Evolutionary conservation across 2,888 invertebrate genomes (phyloP), one percentile per base, ranked within the genome.

Genomic region (Notodonta dromedarius): DNA sequence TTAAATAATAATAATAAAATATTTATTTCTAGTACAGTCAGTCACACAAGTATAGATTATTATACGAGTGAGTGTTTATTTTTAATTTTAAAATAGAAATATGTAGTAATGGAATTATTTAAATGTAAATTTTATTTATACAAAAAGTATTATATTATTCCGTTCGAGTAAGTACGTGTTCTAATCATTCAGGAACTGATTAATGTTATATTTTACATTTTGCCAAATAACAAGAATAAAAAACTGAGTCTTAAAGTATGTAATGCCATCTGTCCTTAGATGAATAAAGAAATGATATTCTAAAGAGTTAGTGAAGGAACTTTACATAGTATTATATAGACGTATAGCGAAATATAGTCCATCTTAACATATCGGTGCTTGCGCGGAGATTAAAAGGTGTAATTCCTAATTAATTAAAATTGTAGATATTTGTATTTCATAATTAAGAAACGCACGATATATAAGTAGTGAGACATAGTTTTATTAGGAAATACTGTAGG

Each of bases 291-390:
- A 72, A 84, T 81, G 80, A 88, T 89, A 90, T 90, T 90, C 88
- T 90, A 91, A 91, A 90, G 72, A 67, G 68, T 80, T 79, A 81
- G 83, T 81, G 77, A 74, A 70, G 66, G 70, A 74, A 78, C 55
- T 67, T 71, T 42, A 61, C 57, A 67, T 78, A 76, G 69, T 67
- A 69, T 67, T 80, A 78, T 71, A 68, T 84, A 80, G 79, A 68
- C 63, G 75, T 82, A 79, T 85, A 88, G 84, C 63, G 57, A 71
- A 67, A 71, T 39, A 67, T 89, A 91, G 91, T 92, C 91, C 90
- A 92, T 89, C 82, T 89, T 81, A 81, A 93, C 92, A 93, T 93
- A 93, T 93, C 93, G 93, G 93, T 93, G 93, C 93, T 93, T 91
- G 86, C 81, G 84, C 84, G 85, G 84, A 85, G 85, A 82, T 76